Conservation (phyloP, 2,797 vertebrate species). For the Fundulus diaphanus region DNA sequence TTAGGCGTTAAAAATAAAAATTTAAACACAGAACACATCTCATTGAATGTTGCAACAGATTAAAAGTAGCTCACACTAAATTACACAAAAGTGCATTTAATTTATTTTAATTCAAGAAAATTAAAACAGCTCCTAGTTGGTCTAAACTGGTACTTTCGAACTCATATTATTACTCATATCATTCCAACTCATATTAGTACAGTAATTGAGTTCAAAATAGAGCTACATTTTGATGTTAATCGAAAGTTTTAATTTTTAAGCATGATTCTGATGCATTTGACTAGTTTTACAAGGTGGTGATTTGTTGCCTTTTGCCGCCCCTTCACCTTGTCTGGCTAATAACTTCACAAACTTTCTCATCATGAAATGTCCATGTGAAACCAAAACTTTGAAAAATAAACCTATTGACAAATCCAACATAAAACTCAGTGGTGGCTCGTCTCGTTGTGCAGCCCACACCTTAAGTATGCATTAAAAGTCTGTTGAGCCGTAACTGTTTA, state of each 20-base stretch:
- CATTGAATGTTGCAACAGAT: neutral
- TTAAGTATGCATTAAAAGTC: constrained; percentile 43
- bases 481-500: constrained; percentile 70
- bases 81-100: neutral
- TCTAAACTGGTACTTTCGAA: no score
- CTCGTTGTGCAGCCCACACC: constrained; percentile 35
- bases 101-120: neutral
- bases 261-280: no score
- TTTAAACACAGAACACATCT: neutral
- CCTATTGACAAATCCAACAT: constrained; percentile 41
- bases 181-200: neutral
- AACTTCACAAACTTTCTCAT: constrained; percentile 2
- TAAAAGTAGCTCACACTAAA: neutral
- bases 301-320: neutral
- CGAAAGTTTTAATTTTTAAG: neutral
- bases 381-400: constrained; percentile 41
- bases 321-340: constrained; percentile 6
- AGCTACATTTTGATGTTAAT: neutral
- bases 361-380: constrained; percentile 39
- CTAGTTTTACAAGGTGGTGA: neutral
- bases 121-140: neutral
- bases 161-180: neutral
- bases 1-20: neutral
- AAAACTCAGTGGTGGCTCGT: constrained; percentile 39
- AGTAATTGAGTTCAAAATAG: neutral